Percentiles rank a stretch among this genome's conserved stretches.
Conservation (phyloP, 1,140 invertebrate genomes). For the Conus ventricosus region DNA sequence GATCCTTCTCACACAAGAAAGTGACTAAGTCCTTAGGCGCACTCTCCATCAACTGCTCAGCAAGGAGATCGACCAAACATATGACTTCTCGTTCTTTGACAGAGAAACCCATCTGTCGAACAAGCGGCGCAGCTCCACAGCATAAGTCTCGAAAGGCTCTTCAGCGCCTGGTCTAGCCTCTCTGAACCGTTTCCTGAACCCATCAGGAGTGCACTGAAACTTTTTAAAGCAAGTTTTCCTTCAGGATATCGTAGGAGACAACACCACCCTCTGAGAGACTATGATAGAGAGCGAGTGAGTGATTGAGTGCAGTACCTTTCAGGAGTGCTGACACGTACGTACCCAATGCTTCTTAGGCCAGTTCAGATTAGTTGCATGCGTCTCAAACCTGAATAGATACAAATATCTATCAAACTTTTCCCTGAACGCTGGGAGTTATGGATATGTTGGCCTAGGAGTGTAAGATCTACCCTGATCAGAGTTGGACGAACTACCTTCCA, state of each 20-base stretch:
- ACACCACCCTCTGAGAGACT: background rate
- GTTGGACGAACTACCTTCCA: too few relatives aligned
- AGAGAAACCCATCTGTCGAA: background rate
- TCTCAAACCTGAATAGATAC: background rate
- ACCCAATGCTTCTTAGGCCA: background rate
- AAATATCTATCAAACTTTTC: background rate
- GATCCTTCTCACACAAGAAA: background rate
- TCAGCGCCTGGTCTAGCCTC: background rate
- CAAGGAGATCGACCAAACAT: background rate
- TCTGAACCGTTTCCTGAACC: background rate
- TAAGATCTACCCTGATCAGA: too few relatives aligned
- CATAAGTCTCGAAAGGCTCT: background rate
- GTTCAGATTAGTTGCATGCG: background rate
- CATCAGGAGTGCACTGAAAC: background rate
- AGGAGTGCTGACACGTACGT: background rate
- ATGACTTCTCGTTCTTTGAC: background rate
- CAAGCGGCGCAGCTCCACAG: background rate
- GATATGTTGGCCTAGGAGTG: too few relatives aligned
- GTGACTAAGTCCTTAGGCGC: background rate
- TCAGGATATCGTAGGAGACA: background rate
- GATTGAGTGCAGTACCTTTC: background rate
- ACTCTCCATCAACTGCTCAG: background rate
- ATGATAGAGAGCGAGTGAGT: background rate
- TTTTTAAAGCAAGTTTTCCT: background rate
- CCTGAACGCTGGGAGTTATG: too few relatives aligned